Evolutionary conservation across 2,888 invertebrate species (phyloP), one percentile per base, ranked within the genome.

Genomic region (Busseola fusca): DNA sequence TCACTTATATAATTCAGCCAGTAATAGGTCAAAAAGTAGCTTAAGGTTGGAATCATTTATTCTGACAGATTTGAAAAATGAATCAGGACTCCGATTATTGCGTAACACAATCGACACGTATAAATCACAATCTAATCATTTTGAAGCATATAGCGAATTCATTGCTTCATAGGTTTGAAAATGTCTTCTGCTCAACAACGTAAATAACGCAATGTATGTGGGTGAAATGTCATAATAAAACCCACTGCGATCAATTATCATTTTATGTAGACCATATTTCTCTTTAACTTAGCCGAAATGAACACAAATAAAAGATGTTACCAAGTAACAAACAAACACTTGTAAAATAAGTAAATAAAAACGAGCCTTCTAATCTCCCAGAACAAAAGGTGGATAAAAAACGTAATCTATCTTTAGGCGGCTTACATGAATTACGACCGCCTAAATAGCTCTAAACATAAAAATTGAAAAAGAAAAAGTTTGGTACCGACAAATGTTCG

Each of bases 401-500:
- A 73, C 60, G 58, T 80, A 73, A 80, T 69, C 73, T 73, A 80
- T 69, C 73, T 73, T 70, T 37, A 59, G 34, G 12, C 54, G 57
- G 50, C 77, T 81, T 63, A 64, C 63, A 66, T 69, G 74, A 78
- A 56, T 66, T 63, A 82, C 56, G 74, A 18, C 72, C 52, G 50
- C 69, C 76, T 66, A 76, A 76, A 75, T 67, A 67, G 56, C 42
- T 10, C 54, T 48, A 60, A 74, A 70, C 60, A 82, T 69, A 69
- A 80, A 83, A 76, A 80, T 82, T 76, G 72, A 74, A 82, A 85
- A 77, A 84, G 76, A 76, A 69, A 74, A 82, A 83, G 30, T 87
- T 87, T 87, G 85, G 84, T 87, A 84, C 84, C 80, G 84, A 87
- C 85, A 85, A 91, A 88, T 88, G 87, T 80, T 83, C 72, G 84